phyloP scores from a whole-genome alignment of 2,888 invertebrate genomes.

The Morinoia aosen region DNA sequence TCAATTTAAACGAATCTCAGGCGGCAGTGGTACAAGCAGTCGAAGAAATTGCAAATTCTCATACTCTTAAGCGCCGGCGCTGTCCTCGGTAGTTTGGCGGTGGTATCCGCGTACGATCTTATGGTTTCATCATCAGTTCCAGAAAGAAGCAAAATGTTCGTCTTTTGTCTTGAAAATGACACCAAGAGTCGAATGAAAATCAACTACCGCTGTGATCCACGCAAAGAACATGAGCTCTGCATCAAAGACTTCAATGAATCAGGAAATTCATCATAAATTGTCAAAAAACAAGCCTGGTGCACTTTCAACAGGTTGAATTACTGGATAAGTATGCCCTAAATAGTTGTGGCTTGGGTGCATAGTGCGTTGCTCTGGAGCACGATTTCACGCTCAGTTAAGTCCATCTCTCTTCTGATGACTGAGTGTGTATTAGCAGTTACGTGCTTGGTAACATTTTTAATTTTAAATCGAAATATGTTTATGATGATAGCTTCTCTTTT shows the following conservation, averaged over 20 bases:
- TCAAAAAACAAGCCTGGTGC: neutral
- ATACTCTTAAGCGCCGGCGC: neutral
- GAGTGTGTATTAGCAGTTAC: neutral
- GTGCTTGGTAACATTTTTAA: neutral
- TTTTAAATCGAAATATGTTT: neutral
- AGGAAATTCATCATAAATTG: neutral
- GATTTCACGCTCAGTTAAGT: neutral
- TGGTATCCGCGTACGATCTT: neutral
- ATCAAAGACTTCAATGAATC: neutral
- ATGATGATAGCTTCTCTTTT: slow-evolving; percentile 7
- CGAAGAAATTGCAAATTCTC: neutral
- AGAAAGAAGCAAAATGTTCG: neutral
- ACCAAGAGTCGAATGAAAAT: neutral
- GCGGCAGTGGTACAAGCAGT: neutral
- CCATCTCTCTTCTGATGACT: neutral
- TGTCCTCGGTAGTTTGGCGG: neutral
- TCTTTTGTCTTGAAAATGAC: neutral
- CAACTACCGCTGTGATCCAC: no score
- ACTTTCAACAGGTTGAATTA: neutral
- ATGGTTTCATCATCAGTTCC: neutral
- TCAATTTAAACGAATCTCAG: neutral
- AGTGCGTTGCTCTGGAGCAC: neutral
- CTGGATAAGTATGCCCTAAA: neutral
- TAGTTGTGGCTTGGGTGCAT: neutral
- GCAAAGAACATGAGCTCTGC: neutral